phyloP scores from a whole-genome alignment of 1,140 invertebrate species.

The Atta cephalotes region DNA sequence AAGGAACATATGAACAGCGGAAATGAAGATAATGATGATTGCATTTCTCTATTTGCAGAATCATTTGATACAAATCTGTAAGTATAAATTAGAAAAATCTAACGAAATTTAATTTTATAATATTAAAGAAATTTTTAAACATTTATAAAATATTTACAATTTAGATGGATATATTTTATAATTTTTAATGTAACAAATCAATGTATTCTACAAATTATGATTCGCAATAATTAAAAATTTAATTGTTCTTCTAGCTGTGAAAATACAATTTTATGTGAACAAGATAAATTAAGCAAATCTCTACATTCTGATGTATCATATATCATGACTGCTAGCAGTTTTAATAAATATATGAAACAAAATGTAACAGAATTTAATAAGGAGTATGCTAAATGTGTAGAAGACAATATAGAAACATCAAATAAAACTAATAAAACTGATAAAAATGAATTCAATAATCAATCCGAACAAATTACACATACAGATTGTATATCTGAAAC shows the following conservation, averaged over 20 bases:
- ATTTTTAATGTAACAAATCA: neutral
- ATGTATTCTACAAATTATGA: neutral
- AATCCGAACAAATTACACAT: neutral
- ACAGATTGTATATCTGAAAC: neutral
- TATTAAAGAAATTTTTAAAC: neutral
- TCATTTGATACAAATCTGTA: constrained; percentile 41
- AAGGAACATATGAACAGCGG: neutral
- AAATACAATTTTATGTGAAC: neutral
- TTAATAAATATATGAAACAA: constrained; percentile 47
- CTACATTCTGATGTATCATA: constrained; percentile 19
- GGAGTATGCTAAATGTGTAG: neutral
- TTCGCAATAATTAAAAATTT: neutral
- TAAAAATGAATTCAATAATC: neutral
- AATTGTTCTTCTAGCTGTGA: constrained; percentile 45
- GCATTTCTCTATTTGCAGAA: constrained; percentile 63
- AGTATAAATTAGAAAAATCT: constrained; percentile 22
- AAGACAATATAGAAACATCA: neutral
- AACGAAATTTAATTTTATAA: neutral
- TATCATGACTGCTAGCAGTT: neutral
- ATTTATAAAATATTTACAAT: neutral
- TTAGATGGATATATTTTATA: neutral
- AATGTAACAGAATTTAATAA: constrained; percentile 48
- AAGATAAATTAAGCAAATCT: neutral
- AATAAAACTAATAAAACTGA: neutral
- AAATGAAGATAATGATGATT: constrained; percentile 37